Conservation (phyloP, 2,113 vertebrate species). For the Hypanus sabinus region DNA sequence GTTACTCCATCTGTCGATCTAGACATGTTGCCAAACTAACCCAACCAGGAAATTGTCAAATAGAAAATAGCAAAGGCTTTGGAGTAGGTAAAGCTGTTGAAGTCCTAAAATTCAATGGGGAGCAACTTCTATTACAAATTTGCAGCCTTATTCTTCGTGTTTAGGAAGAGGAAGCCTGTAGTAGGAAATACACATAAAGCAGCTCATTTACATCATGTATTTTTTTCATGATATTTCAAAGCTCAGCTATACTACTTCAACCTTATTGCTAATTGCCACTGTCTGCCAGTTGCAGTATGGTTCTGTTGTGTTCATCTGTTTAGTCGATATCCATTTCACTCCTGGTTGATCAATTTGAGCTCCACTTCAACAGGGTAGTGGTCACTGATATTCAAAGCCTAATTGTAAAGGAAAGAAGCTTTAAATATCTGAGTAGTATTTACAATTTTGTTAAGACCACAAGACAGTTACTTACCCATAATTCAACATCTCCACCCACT, state of each 20-base stretch:
- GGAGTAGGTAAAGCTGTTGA: too few species aligned
- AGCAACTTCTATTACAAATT: too few species aligned
- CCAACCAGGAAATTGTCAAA: too few species aligned
- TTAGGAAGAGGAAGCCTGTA: background rate
- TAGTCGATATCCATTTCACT: background rate
- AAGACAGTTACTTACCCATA: too few species aligned
- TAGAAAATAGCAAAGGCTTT: too few species aligned
- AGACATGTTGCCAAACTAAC: too few species aligned
- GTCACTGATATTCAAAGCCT: conserved; percentile 59
- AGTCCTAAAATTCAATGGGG: too few species aligned
- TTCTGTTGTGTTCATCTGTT: background rate
- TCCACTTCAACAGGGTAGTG: conserved; percentile 64
- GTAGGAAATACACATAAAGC: background rate
- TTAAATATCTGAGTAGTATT: background rate
- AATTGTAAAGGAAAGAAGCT: conserved; percentile 37
- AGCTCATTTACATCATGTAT: background rate
- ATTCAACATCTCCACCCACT: too few species aligned
- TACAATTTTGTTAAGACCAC: background rate
- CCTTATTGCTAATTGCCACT: background rate
- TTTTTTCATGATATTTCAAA: background rate
- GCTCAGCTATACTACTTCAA: background rate
- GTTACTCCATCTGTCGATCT: too few species aligned
- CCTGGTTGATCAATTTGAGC: conserved; percentile 42
- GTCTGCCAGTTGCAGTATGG: background rate
- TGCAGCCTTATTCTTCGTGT: too few species aligned